Evolutionary conservation across 2,113 vertebrate species (phyloP), one percentile per base, ranked within the genome.

Genomic region (Boleophthalmus pectinirostris): DNA sequence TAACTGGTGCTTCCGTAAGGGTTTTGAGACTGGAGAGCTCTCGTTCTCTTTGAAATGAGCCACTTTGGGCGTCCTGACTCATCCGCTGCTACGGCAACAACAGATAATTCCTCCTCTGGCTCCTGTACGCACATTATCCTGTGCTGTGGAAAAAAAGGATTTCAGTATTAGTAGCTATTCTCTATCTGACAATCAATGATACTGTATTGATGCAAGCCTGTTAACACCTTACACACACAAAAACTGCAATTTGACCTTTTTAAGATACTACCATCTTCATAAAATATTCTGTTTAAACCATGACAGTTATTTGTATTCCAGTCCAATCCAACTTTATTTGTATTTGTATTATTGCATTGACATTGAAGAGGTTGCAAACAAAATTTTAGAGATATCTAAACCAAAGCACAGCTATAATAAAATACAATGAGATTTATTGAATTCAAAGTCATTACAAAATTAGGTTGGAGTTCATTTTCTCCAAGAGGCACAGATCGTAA

Each of bases 51-150:
- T 43, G 61, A 64, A 61, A 61, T 38, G 61, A 38, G 33, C 29
- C 29, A 38, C 61, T 64, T 64, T 64, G 24, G 61, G 61, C 20
- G 8, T 64, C 33, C 61, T 64, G 61, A 64, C 61, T 64, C 61
- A 64, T 64, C 33, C 33, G 61, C 61, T 64, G 61, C 61, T 43
- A 64, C 61, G 33, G 61, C 61, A 64, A 64, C 61, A n/a, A 12
- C 16, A 43, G 60, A 64, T 64, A 43, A 64, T 38, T 64, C 61
- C 33, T 35, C 18, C 35, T 21, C 16, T 43, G 61, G 61, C 61
- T 64, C 14, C 61, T 21, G 61, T 4, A 15, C 60, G 3, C 18
- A 10, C 33, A 64, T 64, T 64, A 38, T 64, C 61, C 9, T 64
- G 18, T 33, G 20, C 4, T 38, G 61, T 20, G 35, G 33, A 38